Conservation (phyloP, 1,140 invertebrate genomes). For the Drosophila kurseongensis region DNA sequence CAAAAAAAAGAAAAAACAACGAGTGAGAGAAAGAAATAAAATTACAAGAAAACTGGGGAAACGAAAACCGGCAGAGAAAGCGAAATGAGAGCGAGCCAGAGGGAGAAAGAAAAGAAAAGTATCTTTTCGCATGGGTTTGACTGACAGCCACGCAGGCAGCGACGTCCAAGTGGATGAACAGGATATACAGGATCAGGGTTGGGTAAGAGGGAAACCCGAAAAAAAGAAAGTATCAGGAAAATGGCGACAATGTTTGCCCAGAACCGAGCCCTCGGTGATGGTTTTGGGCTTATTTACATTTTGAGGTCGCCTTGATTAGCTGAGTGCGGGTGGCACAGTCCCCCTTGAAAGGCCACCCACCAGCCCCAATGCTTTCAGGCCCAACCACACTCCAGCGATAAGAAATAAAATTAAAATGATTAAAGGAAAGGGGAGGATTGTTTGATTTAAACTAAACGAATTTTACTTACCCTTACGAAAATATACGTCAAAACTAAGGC, state of each 20-base stretch:
- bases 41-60: constrained; percentile 55
- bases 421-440: neutral
- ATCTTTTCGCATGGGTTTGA: constrained; percentile 74
- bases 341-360: constrained; percentile 3
- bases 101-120: constrained; percentile 68
- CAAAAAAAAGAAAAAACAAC: constrained; percentile 62
- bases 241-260: constrained; percentile 79
- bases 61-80: constrained; percentile 75
- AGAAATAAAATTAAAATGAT: constrained; percentile 65
- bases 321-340: constrained; percentile 61
- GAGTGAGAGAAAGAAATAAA: constrained; percentile 50
- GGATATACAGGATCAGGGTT: constrained; percentile 44
- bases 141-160: constrained; percentile 62
- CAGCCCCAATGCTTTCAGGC: constrained; percentile 1
- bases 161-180: constrained; percentile 58
- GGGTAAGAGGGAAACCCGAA: constrained; percentile 33
- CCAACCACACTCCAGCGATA: constrained; percentile 52
- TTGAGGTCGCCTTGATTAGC: constrained; percentile 82
- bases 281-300: constrained; percentile 73
- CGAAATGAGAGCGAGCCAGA: constrained; percentile 58
- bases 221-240: constrained; percentile 56
- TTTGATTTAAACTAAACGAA: neutral
- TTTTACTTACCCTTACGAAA: neutral
- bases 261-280: constrained; percentile 31
- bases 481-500: too few relatives aligned